These are phyloP conservation scores for Poecilia latipinna DNA, from an alignment of 2,113 vertebrate genomes.

Conservation along the genomic window DNA sequence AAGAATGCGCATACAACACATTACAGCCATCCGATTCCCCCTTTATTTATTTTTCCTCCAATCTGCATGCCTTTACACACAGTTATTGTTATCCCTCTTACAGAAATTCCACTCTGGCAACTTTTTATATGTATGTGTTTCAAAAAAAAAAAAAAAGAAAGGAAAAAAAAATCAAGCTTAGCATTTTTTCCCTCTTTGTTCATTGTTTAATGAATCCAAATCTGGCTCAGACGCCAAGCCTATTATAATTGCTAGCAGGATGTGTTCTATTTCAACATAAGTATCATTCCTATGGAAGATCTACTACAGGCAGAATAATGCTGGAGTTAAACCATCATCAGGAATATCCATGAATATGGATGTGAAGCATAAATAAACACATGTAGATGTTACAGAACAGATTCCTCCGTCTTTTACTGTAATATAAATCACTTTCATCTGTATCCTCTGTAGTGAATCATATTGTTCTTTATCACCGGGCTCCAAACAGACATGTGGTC, in stretches of 20 bases:
- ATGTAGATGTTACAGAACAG: slow-evolving; percentile 70
- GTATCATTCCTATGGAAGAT: slow-evolving; percentile 75
- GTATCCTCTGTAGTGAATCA: slow-evolving; percentile 51
- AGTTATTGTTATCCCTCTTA: slow-evolving; percentile 61
- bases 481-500: slow-evolving; percentile 62
- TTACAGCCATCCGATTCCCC: slow-evolving; percentile 80
- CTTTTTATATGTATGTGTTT: slow-evolving; percentile 72
- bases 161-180: slow-evolving; percentile 68
- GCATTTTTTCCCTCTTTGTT: slow-evolving; percentile 75
- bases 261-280: slow-evolving; percentile 79
- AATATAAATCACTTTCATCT: slow-evolving; percentile 68
- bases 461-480: slow-evolving; percentile 55
- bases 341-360: slow-evolving; percentile 75
- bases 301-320: slow-evolving; percentile 74
- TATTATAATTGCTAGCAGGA: slow-evolving; percentile 83
- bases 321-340: slow-evolving; percentile 73
- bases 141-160: slow-evolving; percentile 43
- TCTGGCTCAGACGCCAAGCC: slow-evolving; percentile 80
- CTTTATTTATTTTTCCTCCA: slow-evolving; percentile 80
- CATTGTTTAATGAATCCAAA: slow-evolving; percentile 85
- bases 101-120: slow-evolving; percentile 70
- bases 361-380: slow-evolving; percentile 69
- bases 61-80: slow-evolving; percentile 45
- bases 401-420: slow-evolving; percentile 58
- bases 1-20: slow-evolving; percentile 77